Evolutionary conservation across 2,113 vertebrate genomes (phyloP), one percentile per base, ranked within the genome.

Genomic region (Pterophyllum scalare): DNA sequence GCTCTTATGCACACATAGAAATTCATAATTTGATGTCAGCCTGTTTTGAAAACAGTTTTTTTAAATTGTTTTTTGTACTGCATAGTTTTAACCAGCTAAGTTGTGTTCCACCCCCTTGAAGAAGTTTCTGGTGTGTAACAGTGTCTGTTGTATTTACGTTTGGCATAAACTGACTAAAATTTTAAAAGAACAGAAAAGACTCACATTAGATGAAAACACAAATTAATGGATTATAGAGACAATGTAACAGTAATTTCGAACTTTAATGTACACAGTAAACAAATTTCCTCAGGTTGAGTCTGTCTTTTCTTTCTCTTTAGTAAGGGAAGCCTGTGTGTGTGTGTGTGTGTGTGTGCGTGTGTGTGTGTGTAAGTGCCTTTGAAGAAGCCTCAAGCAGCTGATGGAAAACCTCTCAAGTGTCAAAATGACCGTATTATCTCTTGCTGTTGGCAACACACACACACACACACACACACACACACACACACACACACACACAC

Each of bases 331-430:
- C 56, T 72, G 58, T 22, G 74, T 24, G 46, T 64, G 85, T 72
- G 82, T 83, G 82, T 80, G 72, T 89, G 85, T 92, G 40, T 74
- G 57, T 61, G 58, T 58, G 76, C 22, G 49, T 80, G 86, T 76
- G 82, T 83, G 83, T 82, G 83, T 77, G 67, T 90, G 86, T 93
- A 76, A 81, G 91, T 89, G 90, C 78, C 87, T 92, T 90, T 93
- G 85, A 91, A 91, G 80, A 49, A 40, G 64, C 81, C 87, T 75
- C 65, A 61, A 76, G 83, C 85, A 88, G 88, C 89, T 90, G 90
- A 92, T 92, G 93, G 91, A 92, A 93, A 88, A 91, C 82, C 89
- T 94, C 92, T 94, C 94, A 93, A 90, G 91, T 94, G 92, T 93
- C 94, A 59, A 90, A 94, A 94, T 94, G 93, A 94, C 91, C 87